These are phyloP conservation scores for Ptilodon capucinus DNA, from an alignment of 2,888 invertebrate genomes.

Conservation along the genomic window DNA sequence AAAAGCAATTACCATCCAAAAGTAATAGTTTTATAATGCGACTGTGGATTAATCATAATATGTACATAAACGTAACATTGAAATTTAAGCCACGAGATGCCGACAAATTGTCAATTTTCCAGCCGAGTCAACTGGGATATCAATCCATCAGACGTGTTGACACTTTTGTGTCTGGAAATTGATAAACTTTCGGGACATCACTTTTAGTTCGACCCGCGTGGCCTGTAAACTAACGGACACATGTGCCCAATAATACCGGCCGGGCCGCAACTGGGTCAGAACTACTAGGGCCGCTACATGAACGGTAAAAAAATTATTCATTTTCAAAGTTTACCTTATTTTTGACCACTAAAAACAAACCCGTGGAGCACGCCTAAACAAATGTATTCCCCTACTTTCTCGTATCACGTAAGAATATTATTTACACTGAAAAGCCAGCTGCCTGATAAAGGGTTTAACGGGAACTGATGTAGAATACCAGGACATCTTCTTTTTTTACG, in stretches of 20 bases:
- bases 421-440: no score
- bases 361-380: no score
- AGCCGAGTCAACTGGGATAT: background rate
- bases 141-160: background rate
- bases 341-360: background rate
- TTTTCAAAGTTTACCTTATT: background rate
- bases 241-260: background rate
- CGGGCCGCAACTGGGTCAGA: background rate
- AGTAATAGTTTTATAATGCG: no score
- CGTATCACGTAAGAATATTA: no score
- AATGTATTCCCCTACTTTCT: no score
- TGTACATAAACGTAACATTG: no score
- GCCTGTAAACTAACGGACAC: background rate
- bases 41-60: no score
- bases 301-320: background rate
- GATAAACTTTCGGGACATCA: background rate
- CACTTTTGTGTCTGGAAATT: background rate
- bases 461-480: no score
- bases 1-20: no score
- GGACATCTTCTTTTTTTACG: no score
- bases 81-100: no score
- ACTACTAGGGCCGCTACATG: background rate
- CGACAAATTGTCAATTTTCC: background rate
- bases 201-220: background rate
- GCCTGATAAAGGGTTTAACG: no score